phyloP scores from a whole-genome alignment of 2,888 invertebrate genomes.

The Chaetogeoica ovagalla region DNA sequence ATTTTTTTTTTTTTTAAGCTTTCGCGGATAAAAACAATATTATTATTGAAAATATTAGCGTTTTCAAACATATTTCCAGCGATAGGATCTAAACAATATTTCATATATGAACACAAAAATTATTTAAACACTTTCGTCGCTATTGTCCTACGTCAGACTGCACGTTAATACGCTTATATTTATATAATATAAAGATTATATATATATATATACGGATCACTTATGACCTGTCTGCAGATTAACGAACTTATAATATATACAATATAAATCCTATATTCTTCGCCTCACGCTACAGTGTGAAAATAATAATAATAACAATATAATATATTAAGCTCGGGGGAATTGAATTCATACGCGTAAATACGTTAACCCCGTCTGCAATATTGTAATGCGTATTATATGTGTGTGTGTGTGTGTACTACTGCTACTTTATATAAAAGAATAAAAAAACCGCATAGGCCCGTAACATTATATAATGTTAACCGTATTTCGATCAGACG shows the following conservation, averaged over 20 bases:
- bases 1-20: too few species aligned
- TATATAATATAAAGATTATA: not conserved
- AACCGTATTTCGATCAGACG: constrained; percentile 1
- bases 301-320: not conserved
- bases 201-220: not conserved
- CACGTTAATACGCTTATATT: not conserved
- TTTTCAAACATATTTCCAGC: too few species aligned
- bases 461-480: not conserved
- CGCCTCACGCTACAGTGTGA: not conserved
- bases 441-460: constrained; percentile 16
- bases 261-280: not conserved
- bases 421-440: too few species aligned
- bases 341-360: constrained; percentile 8
- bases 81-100: too few species aligned
- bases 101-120: too few species aligned
- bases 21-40: too few species aligned
- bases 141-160: not conserved
- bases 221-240: constrained; percentile 1
- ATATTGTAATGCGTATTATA: constrained; percentile 1
- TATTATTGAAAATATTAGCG: too few species aligned
- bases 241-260: not conserved
- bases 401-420: not conserved
- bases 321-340: not conserved
- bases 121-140: not conserved
- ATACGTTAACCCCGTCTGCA: not conserved